Evolutionary conservation across 2,797 vertebrate genomes (phyloP).

Genomic region (Sarcophilus harrisii): DNA sequence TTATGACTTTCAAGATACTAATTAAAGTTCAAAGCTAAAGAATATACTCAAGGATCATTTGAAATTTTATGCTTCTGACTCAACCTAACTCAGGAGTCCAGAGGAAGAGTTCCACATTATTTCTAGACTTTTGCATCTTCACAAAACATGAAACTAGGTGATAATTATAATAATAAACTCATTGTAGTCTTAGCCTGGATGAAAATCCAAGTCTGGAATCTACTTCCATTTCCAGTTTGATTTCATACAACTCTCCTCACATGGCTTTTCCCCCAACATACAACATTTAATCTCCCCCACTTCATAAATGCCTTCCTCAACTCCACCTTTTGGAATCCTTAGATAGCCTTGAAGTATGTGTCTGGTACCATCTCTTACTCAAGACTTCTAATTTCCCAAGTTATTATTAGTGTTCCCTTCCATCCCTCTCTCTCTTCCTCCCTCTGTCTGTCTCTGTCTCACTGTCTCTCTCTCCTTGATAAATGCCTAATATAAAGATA

Average conservation of each 20-base stretch:
- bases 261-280: neutral
- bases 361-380: neutral
- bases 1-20: constrained; percentile 3
- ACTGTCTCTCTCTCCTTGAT: too few species aligned
- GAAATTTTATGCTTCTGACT: constrained; percentile 29
- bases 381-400: neutral
- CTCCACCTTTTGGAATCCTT: neutral
- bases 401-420: neutral
- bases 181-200: neutral
- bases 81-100: neutral
- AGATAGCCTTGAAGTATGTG: neutral
- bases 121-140: neutral
- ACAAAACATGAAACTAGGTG: constrained; percentile 36
- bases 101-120: constrained; percentile 10
- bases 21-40: constrained; percentile 46
- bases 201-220: neutral
- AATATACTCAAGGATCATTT: neutral
- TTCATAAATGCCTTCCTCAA: neutral
- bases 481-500: too few species aligned
- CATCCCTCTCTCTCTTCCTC: too few species aligned
- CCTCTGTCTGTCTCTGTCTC: too few species aligned
- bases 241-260: neutral
- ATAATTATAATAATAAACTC: constrained; percentile 11
- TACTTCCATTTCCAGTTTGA: neutral
- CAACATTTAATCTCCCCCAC: neutral